Evolutionary conservation across 2,797 vertebrate genomes (phyloP).

Genomic region (Dipus sagitta): DNA sequence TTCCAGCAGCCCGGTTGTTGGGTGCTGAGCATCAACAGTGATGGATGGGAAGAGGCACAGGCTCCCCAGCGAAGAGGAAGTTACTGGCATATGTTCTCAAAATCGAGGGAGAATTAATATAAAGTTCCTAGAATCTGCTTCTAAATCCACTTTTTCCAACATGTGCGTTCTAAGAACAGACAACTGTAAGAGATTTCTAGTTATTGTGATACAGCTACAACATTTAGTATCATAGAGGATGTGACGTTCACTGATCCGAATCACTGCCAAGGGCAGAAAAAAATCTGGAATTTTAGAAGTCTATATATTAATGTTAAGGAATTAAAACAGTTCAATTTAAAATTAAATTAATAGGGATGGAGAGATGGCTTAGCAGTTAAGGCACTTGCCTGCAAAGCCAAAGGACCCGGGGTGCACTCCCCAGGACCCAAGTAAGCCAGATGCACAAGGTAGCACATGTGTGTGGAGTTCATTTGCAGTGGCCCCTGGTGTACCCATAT

Average conservation of each 20-base stretch:
- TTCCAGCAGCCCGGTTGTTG: neutral
- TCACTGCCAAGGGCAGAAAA: neutral
- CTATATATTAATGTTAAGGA: slow-evolving; percentile 1
- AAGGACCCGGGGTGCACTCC: too few species aligned
- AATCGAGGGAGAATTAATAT: neutral
- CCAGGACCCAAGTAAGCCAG: too few species aligned
- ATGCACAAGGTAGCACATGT: too few species aligned
- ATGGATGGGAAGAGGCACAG: neutral
- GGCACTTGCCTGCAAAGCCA: too few species aligned
- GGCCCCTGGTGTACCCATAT: too few species aligned
- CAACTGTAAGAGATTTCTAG: neutral
- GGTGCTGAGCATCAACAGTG: neutral
- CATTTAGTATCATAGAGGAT: neutral
- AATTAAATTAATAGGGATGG: slow-evolving; percentile 10
- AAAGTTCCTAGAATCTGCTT: slow-evolving; percentile 10
- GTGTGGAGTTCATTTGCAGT: too few species aligned
- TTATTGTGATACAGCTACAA: neutral
- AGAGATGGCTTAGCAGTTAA: too few species aligned
- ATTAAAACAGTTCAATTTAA: slow-evolving; percentile 46
- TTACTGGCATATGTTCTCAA: neutral
- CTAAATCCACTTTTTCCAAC: slow-evolving; percentile 32
- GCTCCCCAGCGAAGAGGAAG: slow-evolving; percentile 23
- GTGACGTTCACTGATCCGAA: neutral
- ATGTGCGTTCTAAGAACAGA: neutral
- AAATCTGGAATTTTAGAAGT: neutral